A percentile compares a stretch with the other conserved stretches of the same genome.
phyloP scores from a whole-genome alignment of 2,113 vertebrate species.

The Takifugu bimaculatus region DNA sequence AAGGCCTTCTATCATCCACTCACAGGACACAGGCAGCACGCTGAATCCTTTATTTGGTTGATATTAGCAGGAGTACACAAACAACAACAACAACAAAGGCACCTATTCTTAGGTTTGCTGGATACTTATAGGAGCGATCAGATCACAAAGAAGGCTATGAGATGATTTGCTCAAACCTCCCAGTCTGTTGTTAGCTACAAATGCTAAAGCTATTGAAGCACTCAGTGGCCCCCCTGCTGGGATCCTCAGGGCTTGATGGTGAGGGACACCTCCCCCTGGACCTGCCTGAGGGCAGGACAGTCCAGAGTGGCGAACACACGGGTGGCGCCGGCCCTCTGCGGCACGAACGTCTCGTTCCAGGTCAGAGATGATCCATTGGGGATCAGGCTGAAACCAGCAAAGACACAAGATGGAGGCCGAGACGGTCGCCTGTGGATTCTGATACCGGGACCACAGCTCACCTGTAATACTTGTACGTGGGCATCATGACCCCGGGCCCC shows the following conservation, averaged over 20 bases:
- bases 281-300: slow-evolving; percentile 83
- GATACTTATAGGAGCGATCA: too few species aligned
- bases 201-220: too few species aligned
- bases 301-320: slow-evolving; percentile 86
- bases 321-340: slow-evolving; percentile 70
- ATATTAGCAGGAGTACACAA: too few species aligned
- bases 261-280: slow-evolving; percentile 78
- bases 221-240: too few species aligned
- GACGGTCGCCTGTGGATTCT: background rate
- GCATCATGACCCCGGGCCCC: slow-evolving; percentile 78
- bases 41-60: too few species aligned
- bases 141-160: too few species aligned
- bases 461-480: slow-evolving; percentile 79
- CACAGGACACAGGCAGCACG: too few species aligned
- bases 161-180: too few species aligned
- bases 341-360: slow-evolving; percentile 80
- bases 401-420: background rate
- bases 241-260: slow-evolving; percentile 45
- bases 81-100: too few species aligned
- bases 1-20: too few species aligned
- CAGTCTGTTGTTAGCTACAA: too few species aligned
- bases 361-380: slow-evolving; percentile 70
- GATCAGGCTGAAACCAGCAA: slow-evolving; percentile 76
- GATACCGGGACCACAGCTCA: slow-evolving; percentile 30
- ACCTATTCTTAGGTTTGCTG: too few species aligned